Percentiles rank a stretch among this genome's conserved stretches.
Evolutionary conservation across 1,140 invertebrate species (phyloP).

Genomic region (Amyelois transitella): DNA sequence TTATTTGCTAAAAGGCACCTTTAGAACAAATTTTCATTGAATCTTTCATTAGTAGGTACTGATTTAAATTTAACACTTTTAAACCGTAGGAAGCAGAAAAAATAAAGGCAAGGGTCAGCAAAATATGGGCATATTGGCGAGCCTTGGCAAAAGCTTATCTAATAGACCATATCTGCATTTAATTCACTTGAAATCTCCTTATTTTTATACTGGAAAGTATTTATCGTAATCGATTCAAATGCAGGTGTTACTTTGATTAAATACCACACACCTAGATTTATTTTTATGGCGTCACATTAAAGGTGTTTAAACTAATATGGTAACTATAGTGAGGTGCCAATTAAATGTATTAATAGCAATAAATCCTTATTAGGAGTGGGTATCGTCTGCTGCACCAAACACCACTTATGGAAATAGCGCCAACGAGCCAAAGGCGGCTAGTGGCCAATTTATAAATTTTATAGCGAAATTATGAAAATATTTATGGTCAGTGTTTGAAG

Average conservation of each 20-base stretch:
- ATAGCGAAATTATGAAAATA: not conserved
- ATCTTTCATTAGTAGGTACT: too few relatives aligned
- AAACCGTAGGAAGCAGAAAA: not conserved
- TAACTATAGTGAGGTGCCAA: conserved; percentile 31
- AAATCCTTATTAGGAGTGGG: conserved; percentile 33
- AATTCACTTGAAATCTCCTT: not conserved
- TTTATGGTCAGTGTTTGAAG: not conserved
- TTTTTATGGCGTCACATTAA: conserved; percentile 14
- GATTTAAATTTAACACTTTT: too few relatives aligned
- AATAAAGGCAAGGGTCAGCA: not conserved
- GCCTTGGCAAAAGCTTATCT: not conserved
- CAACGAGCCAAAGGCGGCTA: conserved; percentile 8
- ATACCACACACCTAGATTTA: not conserved
- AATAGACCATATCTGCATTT: not conserved
- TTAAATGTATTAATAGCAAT: conserved; percentile 53
- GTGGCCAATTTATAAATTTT: not conserved
- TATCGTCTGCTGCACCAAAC: conserved; percentile 31
- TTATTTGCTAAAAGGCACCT: too few relatives aligned
- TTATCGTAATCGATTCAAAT: not conserved
- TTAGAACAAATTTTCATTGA: too few relatives aligned
- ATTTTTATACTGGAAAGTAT: not conserved
- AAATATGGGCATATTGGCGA: not conserved
- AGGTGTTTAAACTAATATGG: conserved; percentile 38
- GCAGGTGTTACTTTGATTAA: not conserved
- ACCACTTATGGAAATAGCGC: conserved; percentile 27